Evolutionary conservation across 2,888 invertebrate species (phyloP), one percentile per base, ranked within the genome.

Genomic region (Amiota mariae): DNA sequence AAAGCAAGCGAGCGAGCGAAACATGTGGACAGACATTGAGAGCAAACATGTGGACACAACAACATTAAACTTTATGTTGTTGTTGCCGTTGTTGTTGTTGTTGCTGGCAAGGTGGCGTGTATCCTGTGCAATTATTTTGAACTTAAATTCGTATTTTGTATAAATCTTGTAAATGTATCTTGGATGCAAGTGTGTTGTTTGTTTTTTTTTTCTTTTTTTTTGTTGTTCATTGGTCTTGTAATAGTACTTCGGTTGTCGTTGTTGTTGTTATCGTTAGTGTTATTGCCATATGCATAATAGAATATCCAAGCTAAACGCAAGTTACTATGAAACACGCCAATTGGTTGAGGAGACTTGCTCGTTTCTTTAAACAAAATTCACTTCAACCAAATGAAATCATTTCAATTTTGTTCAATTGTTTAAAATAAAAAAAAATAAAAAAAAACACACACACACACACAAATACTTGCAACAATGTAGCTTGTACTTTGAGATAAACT

Each of bases 121-220:
- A 86, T 87, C 86, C 86, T 82, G 84, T 82, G 86, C 87, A 86
- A 86, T 86, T 86, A 86, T 87, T 87, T 86, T 80, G 79, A 84
- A 87, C 82, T 84, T 82, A 86, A 84, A 85, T 87, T 84, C 86
- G 87, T 83, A 82, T 87, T 87, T 86, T 82, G 82, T 80, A 76
- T 80, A 81, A 87, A 86, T 87, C 86, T 86, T 77, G 82, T 78
- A 81, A 86, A 81, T 87, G 84, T 85, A 86, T 86, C 86, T 85
- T 81, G 84, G 73, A 74, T 78, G 76, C 70, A 77, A 72, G 72
- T 81, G 59, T 59, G 61, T 51, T 12, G 20, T 36, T 51, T 54
- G 49, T 68, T 49, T 56, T 54, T 67, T 64, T 75, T 74, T 47
- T 46, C 18, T 70, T 64, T 63, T 63, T 63, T 63, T n/a, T 54